Percentiles rank a stretch among this genome's conserved stretches.
phyloP scores from a whole-genome alignment of 2,888 invertebrate genomes.

The Tetragonisca angustula region DNA sequence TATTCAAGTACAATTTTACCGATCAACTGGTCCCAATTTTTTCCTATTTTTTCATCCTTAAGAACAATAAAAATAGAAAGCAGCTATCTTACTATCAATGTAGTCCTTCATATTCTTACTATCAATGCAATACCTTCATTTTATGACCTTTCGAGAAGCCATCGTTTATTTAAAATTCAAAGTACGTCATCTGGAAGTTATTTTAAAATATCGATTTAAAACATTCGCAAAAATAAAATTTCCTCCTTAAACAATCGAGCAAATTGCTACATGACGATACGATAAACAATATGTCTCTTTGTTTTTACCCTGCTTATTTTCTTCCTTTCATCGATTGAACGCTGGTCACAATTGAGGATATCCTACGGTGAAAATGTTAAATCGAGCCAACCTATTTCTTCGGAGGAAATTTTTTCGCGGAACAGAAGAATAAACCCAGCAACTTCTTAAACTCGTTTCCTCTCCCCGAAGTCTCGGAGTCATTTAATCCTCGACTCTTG shows the following conservation, averaged over 20 bases:
- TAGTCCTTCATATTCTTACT: neutral
- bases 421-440: slow-evolving; percentile 27
- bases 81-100: neutral
- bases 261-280: neutral
- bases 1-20: neutral
- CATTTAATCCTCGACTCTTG: slow-evolving; percentile 42
- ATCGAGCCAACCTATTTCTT: slow-evolving; percentile 26
- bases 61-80: neutral
- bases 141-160: neutral
- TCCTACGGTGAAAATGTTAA: slow-evolving; percentile 43
- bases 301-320: neutral
- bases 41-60: neutral
- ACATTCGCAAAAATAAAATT: neutral
- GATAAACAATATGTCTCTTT: neutral
- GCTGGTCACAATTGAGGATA: slow-evolving; percentile 53
- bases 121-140: neutral
- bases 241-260: neutral
- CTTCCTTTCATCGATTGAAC: slow-evolving; percentile 3
- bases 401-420: slow-evolving; percentile 15
- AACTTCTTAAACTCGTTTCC: slow-evolving; percentile 41
- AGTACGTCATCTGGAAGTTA: neutral
- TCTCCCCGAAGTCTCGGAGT: neutral
- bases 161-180: too few relatives aligned
- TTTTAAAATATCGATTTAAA: neutral
- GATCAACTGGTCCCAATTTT: neutral